Evolutionary conservation across 2,113 vertebrate species (phyloP).

Genomic region (Pituophis catenifer): DNA sequence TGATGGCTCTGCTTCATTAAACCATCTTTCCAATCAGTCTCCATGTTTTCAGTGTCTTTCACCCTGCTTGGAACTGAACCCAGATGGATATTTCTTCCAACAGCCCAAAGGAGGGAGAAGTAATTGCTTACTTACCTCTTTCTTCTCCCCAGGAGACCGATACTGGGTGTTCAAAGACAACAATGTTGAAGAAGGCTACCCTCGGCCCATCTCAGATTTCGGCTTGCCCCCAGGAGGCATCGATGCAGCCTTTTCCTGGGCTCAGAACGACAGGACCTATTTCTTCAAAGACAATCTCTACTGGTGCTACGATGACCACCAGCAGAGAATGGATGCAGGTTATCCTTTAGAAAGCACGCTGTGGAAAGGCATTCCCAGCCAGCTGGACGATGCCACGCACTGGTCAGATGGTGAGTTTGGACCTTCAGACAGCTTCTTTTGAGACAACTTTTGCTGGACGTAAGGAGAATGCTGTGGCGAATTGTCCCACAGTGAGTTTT

Average conservation of each 20-base stretch:
- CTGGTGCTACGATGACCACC: constrained; percentile 90
- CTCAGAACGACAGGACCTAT: constrained; percentile 93
- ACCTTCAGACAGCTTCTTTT: neutral
- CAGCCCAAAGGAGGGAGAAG: neutral
- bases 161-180: constrained; percentile 99
- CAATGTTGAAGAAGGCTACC: constrained; percentile 91
- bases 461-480: neutral
- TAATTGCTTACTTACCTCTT: constrained; percentile 23
- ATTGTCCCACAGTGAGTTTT: too few relatives aligned
- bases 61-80: too few relatives aligned
- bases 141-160: constrained; percentile 78
- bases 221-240: constrained; percentile 84
- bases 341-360: constrained; percentile 83
- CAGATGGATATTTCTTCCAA: too few relatives aligned
- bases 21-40: too few relatives aligned
- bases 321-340: constrained; percentile 84
- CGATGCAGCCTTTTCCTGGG: constrained; percentile 90
- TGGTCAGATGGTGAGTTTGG: constrained; percentile 90
- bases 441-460: neutral
- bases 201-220: constrained; percentile 88
- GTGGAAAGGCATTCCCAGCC: constrained; percentile 88
- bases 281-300: constrained; percentile 92
- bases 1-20: too few relatives aligned
- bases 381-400: constrained; percentile 88
- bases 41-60: too few relatives aligned